phyloP scores from a whole-genome alignment of 2,888 invertebrate genomes.

The Drosophila kambysellisi region DNA sequence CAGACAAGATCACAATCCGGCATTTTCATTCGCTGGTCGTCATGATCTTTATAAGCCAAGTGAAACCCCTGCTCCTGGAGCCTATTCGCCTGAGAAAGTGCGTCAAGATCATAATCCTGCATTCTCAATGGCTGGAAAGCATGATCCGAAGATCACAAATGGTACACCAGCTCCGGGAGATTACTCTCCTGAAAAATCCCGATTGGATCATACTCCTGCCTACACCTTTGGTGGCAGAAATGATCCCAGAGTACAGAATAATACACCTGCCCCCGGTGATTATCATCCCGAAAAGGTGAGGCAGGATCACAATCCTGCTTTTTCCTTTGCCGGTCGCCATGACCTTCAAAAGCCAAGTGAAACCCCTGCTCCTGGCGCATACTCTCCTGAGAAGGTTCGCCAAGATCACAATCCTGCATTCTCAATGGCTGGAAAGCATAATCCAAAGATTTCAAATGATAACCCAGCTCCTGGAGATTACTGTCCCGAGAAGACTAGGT shows the following conservation, averaged over 20 bases:
- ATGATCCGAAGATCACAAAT: slow-evolving; percentile 17
- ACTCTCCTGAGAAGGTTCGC: slow-evolving; percentile 82
- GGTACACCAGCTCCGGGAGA: slow-evolving; percentile 86
- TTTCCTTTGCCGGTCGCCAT: slow-evolving; percentile 86
- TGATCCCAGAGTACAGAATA: slow-evolving; percentile 86
- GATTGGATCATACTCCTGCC: slow-evolving; percentile 86
- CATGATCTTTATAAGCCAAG: slow-evolving; percentile 85
- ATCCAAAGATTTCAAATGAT: slow-evolving; percentile 81
- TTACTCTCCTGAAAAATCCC: slow-evolving; percentile 86
- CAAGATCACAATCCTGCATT: slow-evolving; percentile 85
- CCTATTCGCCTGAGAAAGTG: slow-evolving; percentile 86
- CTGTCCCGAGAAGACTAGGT: slow-evolving; percentile 86
- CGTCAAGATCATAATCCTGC: slow-evolving; percentile 80
- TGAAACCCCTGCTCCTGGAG: slow-evolving; percentile 86
- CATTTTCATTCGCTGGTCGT: slow-evolving; percentile 87
- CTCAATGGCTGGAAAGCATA: slow-evolving; percentile 83
- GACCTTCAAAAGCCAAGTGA: slow-evolving; percentile 82
- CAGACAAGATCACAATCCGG: slow-evolving; percentile 80
- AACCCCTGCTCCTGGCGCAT: slow-evolving; percentile 86
- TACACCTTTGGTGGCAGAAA: slow-evolving; percentile 88
- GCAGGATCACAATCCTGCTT: slow-evolving; percentile 82
- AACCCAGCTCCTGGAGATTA: slow-evolving; percentile 87
- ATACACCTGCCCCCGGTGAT: slow-evolving; percentile 85
- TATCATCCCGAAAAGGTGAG: slow-evolving; percentile 86
- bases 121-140: slow-evolving; percentile 76